phyloP scores from a whole-genome alignment of 2,888 invertebrate genomes.

The Nymphalis polychloros region DNA sequence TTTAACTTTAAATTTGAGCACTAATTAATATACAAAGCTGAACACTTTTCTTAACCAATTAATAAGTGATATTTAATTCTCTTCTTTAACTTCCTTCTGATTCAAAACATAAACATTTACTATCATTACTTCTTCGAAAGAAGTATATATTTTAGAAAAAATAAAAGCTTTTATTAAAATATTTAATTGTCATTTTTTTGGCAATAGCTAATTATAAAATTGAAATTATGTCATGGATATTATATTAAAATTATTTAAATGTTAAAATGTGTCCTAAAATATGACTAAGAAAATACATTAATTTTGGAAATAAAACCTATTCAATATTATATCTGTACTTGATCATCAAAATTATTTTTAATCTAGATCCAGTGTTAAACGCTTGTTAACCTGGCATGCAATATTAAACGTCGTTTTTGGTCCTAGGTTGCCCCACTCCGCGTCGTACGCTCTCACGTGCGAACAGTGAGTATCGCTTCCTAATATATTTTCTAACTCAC shows the following conservation, averaged over 20 bases:
- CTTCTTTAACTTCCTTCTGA: neutral
- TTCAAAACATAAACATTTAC: neutral
- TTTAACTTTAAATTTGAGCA: conserved; percentile 32
- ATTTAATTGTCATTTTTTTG: too few relatives aligned
- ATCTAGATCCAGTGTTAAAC: conserved; percentile 49
- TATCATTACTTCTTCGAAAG: neutral
- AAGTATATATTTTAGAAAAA: too few relatives aligned
- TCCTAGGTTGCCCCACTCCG: conserved; percentile 83
- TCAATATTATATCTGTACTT: neutral
- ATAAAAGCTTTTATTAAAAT: too few relatives aligned
- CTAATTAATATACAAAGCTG: conserved; percentile 26
- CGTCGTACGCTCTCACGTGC: conserved; percentile 84
- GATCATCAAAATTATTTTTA: conserved; percentile 2
- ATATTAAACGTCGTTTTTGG: conserved; percentile 76
- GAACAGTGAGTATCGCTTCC: conserved; percentile 84
- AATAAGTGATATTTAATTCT: conserved; percentile 8
- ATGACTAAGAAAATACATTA: neutral
- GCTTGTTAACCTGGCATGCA: conserved; percentile 80
- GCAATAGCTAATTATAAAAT: too few relatives aligned
- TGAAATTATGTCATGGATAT: too few relatives aligned
- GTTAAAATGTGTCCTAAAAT: neutral
- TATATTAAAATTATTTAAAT: too few relatives aligned
- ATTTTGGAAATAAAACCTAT: neutral
- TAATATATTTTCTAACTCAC: conserved; percentile 45
- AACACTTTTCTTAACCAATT: conserved; percentile 25